A percentile compares a stretch with the other conserved stretches of the same genome.
Conservation (phyloP, 2,888 invertebrate species). For the Copidosoma aretas region DNA sequence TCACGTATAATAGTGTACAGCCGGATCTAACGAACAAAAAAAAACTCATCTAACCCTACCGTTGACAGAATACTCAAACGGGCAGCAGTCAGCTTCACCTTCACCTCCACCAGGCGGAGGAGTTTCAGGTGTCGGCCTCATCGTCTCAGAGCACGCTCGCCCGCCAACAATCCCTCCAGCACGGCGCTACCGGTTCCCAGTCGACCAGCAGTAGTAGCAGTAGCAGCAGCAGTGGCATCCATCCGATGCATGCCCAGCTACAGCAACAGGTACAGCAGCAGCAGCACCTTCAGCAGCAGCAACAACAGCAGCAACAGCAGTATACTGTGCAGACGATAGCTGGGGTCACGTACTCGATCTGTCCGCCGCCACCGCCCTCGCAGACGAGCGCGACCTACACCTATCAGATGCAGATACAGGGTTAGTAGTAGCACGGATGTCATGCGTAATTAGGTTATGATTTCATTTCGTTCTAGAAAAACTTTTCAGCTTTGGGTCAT, state of each 20-base stretch:
- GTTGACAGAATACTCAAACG: slow-evolving; percentile 21
- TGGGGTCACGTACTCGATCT: slow-evolving; percentile 37
- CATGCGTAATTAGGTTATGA: background rate
- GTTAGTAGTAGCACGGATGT: slow-evolving; percentile 1
- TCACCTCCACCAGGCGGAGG: slow-evolving; percentile 56
- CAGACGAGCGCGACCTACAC: slow-evolving; percentile 45
- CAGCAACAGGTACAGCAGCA: slow-evolving; percentile 36
- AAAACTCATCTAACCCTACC: too few species aligned
- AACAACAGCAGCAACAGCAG: slow-evolving; percentile 33
- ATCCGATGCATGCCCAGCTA: slow-evolving; percentile 48
- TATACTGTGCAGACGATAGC: slow-evolving; percentile 47
- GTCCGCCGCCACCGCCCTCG: slow-evolving; percentile 42
- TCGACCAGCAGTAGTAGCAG: slow-evolving; percentile 39
- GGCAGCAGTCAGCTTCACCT: slow-evolving; percentile 52
- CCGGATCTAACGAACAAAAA: background rate
- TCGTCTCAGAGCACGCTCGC: slow-evolving; percentile 34
- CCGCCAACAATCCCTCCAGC: slow-evolving; percentile 41
- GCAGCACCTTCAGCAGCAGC: slow-evolving; percentile 31
- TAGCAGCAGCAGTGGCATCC: slow-evolving; percentile 42
- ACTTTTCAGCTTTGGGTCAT: too few species aligned
- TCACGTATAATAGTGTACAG: too few species aligned
- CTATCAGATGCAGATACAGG: slow-evolving; percentile 45
- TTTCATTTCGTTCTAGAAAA: background rate
- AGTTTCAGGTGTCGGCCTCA: slow-evolving; percentile 48
- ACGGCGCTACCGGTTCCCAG: slow-evolving; percentile 42